A percentile compares a stretch with the other conserved stretches of the same genome.
Evolutionary conservation across 64 coral and sea anemone species (phyloP).

Genomic region (Hydrozoanthus tunicans): DNA sequence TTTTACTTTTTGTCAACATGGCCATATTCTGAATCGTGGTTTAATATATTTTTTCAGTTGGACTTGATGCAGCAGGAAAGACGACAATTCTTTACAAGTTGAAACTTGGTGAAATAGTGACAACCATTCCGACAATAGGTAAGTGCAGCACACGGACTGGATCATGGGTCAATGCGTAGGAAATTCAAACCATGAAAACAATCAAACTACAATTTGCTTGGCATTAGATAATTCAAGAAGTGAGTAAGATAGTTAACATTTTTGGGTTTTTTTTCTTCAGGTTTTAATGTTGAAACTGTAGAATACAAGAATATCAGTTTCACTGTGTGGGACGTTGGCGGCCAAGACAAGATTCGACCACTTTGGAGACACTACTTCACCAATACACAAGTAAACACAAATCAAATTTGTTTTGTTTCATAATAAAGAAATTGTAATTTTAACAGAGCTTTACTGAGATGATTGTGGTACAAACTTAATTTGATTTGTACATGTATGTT

Average conservation of each 20-base stretch:
- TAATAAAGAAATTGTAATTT: neutral
- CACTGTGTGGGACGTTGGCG: slow-evolving; percentile 95
- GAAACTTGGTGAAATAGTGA: slow-evolving; percentile 88
- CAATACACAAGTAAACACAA: slow-evolving; percentile 75
- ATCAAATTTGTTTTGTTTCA: neutral
- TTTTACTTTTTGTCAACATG: no score
- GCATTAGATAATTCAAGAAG: no score
- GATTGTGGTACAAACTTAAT: no score
- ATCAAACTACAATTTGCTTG: no score
- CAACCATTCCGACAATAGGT: slow-evolving; percentile 83
- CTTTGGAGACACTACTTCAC: slow-evolving; percentile 93
- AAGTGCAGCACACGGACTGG: no score
- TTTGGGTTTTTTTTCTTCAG: slow-evolving; percentile 7
- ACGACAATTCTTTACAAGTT: slow-evolving; percentile 85
- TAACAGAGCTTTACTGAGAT: no score
- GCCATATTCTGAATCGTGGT: no score
- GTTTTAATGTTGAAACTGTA: slow-evolving; percentile 95
- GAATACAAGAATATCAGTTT: slow-evolving; percentile 96
- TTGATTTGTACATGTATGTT: no score
- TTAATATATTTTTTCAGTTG: slow-evolving; percentile 55
- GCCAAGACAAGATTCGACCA: slow-evolving; percentile 90
- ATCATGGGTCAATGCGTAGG: no score
- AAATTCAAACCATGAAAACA: no score
- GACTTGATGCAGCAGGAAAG: slow-evolving; percentile 91
- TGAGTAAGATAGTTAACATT: no score